Conservation (phyloP, 2,797 vertebrate species). For the Sternotherus odoratus region DNA sequence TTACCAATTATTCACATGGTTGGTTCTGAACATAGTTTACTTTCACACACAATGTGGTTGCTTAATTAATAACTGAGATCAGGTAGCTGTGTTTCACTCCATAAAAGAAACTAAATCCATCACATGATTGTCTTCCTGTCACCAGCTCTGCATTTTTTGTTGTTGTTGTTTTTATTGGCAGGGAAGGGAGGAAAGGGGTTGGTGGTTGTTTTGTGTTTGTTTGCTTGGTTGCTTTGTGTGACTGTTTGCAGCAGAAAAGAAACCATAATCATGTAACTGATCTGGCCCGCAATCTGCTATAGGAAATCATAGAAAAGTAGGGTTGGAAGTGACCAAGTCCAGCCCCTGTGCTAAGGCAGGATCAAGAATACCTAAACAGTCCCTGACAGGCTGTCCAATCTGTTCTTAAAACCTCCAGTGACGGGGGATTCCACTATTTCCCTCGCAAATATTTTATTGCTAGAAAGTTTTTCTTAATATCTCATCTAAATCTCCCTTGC, state of each 20-base stretch:
- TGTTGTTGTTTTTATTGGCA: background rate
- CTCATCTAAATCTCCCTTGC: no score
- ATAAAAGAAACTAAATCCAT: background rate
- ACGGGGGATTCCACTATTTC: background rate
- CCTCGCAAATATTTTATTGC: background rate
- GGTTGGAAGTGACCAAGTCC: background rate
- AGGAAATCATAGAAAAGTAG: background rate
- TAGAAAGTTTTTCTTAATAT: no score
- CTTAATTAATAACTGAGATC: background rate
- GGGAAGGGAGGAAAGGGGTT: background rate
- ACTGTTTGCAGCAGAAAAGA: background rate
- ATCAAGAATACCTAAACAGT: background rate
- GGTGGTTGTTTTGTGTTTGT: background rate
- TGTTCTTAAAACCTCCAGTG: background rate
- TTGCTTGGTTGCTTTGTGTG: background rate
- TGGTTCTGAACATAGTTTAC: background rate
- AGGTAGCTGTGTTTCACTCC: background rate
- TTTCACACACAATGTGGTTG: background rate
- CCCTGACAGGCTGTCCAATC: background rate
- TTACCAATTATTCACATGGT: background rate
- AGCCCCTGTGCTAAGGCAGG: background rate
- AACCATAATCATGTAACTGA: background rate
- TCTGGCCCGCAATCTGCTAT: background rate
- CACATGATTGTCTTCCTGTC: background rate
- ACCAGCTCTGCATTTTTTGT: background rate